Conservation (phyloP, 2,113 vertebrate species). For the Gavialis gangeticus region DNA sequence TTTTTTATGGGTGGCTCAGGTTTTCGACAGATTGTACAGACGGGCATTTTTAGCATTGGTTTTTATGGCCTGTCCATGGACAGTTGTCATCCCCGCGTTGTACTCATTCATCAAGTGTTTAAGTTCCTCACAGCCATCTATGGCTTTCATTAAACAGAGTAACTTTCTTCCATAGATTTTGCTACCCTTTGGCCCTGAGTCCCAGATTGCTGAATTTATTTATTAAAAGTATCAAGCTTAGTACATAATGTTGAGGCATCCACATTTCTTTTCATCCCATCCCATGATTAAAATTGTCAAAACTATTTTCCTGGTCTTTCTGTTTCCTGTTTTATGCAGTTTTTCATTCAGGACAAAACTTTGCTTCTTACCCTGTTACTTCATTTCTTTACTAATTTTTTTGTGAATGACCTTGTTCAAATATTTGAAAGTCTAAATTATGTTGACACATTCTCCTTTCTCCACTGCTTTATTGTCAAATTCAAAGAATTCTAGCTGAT, state of each 20-base stretch:
- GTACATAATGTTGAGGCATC: background rate
- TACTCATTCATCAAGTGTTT: background rate
- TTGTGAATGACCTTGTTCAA: background rate
- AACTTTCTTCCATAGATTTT: background rate
- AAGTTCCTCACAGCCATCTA: background rate
- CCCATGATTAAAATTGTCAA: background rate
- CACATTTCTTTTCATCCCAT: background rate
- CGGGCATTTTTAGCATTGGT: too few species aligned
- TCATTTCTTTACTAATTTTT: background rate
- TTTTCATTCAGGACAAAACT: background rate
- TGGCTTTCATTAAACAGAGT: background rate
- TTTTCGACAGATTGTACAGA: too few species aligned
- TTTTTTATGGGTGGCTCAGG: too few species aligned
- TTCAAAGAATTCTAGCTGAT: background rate
- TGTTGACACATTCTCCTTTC: background rate
- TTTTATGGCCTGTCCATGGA: too few species aligned
- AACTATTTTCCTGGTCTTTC: background rate
- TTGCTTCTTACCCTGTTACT: background rate
- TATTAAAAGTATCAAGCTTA: background rate
- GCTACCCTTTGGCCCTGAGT: background rate
- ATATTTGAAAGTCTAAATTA: background rate
- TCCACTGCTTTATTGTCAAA: background rate
- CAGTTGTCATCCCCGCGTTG: too few species aligned
- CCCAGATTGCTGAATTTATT: background rate
- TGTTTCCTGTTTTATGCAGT: background rate